Conservation (phyloP, 2,113 vertebrate species). For the Bos taurus region ARS-UCD2.0 NC_037332.1:22408501-22409000, state of each 20-base stretch:
- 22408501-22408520: background rate
- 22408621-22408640: background rate
- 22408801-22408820: background rate
- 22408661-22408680: background rate
- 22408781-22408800: accelerated
- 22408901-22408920: background rate
- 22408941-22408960: background rate
- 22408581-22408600: background rate
- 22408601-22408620: background rate
- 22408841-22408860: background rate
- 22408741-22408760: background rate
- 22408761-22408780: background rate
- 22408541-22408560: background rate
- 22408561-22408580: background rate
- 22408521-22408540: background rate
- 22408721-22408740: background rate
- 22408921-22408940: background rate
- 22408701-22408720: background rate
- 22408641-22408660: background rate
- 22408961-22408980: background rate
- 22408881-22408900: background rate
- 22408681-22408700: background rate
- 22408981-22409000: background rate
- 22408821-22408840: background rate
- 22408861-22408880: background rate